Evolutionary conservation across 2,888 invertebrate species (phyloP), one percentile per base, ranked within the genome.

Genomic region (Phrixothrix hirtus): DNA sequence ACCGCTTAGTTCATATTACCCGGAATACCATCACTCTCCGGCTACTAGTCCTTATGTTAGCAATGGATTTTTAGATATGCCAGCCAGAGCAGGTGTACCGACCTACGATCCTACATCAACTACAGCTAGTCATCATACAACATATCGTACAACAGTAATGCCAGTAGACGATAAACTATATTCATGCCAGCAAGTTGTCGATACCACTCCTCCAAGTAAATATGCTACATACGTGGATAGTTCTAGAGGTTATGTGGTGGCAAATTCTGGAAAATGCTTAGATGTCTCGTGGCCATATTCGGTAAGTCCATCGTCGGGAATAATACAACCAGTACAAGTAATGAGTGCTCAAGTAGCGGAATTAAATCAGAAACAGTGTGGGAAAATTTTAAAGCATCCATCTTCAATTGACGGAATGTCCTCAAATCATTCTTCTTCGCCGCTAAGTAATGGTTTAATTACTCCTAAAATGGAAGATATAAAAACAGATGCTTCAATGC

Each of bases 51-150:
- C 82, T 1, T 88, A 88, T 68, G 84, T 88, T 49, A 85, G 89
- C 31, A 92, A 92, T 66, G 92, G 92, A 2, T 93, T 93, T 75
- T 79, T 93, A 51, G 89, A 89, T 67, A 87, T 88, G 58, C 83
- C 87, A 0, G 79, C 86, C 6, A 81, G 86, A 12, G 79, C 82
- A 3, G 78, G 82, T 1, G 78, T 83, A 7, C 83, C 84, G 1
- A 79, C 86, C 1, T 88, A 88, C 71, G 80, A 80, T 52, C 72
- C 77, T 14, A 60, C 72, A 3, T 65, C 71, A 21, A 63, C 73
- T 4, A 66, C 73, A 13, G 61, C 71, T 25, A 67, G 78, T 29
- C 81, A 80, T 62, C 81, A 81, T 52, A 54, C 73, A 15, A 62
- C 71, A 1, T 71, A 74, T 56, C 67, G 76, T 37, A 60, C 73